Evolutionary conservation across 2,888 invertebrate species (phyloP), one percentile per base, ranked within the genome.

Genomic region (Cephus sareptanus): DNA sequence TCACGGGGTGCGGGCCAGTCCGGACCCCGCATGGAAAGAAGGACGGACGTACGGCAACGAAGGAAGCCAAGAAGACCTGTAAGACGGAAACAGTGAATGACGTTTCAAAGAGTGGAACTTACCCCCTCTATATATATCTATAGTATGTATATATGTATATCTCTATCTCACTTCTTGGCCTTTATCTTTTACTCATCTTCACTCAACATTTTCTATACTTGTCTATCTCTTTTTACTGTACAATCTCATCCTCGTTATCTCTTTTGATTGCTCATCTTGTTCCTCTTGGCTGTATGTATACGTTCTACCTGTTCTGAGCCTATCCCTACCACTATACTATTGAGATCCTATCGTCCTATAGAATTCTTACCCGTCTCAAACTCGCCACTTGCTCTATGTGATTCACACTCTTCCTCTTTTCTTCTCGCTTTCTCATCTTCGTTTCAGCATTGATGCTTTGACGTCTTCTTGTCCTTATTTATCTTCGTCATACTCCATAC

Each of bases 1-100:
- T 91, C 91, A 90, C 56, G 56, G 89, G 88, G 89, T 90, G 89
- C 87, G 89, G 86, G 86, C 82, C 83, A 56, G 56, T 80, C 84
- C 56, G 23, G 56, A 30, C 56, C 68, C 74, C 76, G 76, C 73
- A 76, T 69, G 75, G 78, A 74, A 68, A 68, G 77, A 75, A 40
- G 76, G 77, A 73, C 76, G 73, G 75, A 81, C 56, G 23, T 56
- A 56, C 56, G 81, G 79, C 77, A 80, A 35, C 78, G 78, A 75
- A 81, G 80, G 76, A 79, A 78, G 84, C 85, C 84, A 83, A 82
- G 81, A 82, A 79, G 80, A 78, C 79, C 76, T 80, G 80, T 73
- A 33, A 34, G 79, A 85, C 81, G 80, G 81, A 77, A 31, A 31
- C 71, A 71, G 71, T 33, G 71, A 71, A 71, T 71, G 71, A 71